Evolutionary conservation across 2,113 vertebrate genomes (phyloP).

Genomic region (Mustelus asterias): DNA sequence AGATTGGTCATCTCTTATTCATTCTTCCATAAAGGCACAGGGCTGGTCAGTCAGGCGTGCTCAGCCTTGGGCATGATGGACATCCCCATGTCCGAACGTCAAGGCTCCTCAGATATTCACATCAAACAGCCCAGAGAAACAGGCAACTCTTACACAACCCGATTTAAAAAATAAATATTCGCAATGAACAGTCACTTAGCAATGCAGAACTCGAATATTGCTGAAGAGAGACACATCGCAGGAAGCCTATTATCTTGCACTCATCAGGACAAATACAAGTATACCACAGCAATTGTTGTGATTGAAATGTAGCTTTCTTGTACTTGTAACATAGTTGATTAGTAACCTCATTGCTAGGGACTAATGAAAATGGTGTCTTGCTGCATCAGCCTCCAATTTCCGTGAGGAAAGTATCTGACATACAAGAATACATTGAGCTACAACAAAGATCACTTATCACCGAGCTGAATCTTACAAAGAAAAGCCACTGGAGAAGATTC

Average conservation of each 20-base stretch:
- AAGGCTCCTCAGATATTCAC: background rate
- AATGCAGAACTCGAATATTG: background rate
- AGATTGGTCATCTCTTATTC: background rate
- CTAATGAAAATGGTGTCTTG: background rate
- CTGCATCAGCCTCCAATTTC: background rate
- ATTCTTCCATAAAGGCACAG: no score
- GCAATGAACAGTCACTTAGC: background rate
- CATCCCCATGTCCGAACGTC: background rate
- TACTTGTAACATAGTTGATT: background rate
- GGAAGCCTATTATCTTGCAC: no score
- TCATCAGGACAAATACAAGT: no score
- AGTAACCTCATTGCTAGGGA: background rate
- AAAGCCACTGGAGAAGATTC: background rate
- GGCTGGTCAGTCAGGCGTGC: background rate
- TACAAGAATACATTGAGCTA: background rate
- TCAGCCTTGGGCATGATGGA: background rate
- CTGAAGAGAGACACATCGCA: no score
- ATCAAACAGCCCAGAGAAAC: background rate
- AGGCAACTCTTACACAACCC: background rate
- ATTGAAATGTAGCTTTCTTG: no score
- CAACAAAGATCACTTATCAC: background rate
- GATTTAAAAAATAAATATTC: background rate
- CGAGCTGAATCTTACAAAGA: background rate
- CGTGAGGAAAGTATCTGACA: background rate
- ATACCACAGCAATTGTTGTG: no score